These are phyloP conservation scores for Pyrocephalus nanus DNA, from an alignment of 2,797 vertebrate species.

Conservation along the genomic window DNA sequence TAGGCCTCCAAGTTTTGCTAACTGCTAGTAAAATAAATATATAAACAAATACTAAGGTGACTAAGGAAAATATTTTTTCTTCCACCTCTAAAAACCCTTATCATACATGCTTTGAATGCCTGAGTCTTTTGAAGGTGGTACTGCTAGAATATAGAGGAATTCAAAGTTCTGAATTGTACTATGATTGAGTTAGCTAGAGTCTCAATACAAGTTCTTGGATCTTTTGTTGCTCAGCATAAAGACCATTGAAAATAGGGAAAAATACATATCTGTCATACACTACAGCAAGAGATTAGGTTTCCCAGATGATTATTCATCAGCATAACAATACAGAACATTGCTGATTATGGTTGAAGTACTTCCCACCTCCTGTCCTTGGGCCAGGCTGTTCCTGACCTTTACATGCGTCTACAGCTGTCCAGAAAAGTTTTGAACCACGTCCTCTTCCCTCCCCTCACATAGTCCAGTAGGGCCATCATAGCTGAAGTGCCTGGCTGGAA, in stretches of 20 bases:
- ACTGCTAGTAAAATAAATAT: background rate
- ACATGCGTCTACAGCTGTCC: background rate
- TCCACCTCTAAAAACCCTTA: background rate
- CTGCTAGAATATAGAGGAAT: background rate
- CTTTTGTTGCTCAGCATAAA: background rate
- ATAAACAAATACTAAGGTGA: background rate
- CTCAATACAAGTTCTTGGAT: background rate
- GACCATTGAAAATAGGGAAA: background rate
- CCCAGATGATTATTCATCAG: background rate
- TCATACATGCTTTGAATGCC: background rate
- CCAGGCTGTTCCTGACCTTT: background rate
- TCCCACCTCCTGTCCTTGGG: background rate
- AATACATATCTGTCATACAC: background rate
- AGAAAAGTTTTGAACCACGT: background rate
- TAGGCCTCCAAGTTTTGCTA: background rate
- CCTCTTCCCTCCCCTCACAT: background rate
- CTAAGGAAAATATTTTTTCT: background rate
- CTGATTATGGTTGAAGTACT: constrained; percentile 4
- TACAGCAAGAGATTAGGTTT: background rate
- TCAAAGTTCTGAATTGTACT: background rate
- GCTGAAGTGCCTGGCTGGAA: background rate
- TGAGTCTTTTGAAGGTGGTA: background rate
- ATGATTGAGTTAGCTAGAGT: background rate
- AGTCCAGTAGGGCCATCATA: background rate
- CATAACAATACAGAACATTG: background rate